Evolutionary conservation across 2,888 invertebrate species (phyloP).

Genomic region (Noctua fimbriata): DNA sequence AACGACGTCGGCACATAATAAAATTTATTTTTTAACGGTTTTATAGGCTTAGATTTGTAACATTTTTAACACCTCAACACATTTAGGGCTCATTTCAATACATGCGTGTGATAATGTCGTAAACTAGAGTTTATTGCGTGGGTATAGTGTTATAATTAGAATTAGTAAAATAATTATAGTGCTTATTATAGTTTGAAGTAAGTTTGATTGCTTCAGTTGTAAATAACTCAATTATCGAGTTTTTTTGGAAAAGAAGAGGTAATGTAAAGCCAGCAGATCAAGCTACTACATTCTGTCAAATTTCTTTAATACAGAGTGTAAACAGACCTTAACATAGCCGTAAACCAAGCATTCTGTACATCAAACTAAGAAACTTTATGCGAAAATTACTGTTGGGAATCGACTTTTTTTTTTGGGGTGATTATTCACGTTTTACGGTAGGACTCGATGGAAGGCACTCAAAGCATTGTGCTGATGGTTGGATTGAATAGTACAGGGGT

Average conservation of each 20-base stretch:
- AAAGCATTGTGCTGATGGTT: too few relatives aligned
- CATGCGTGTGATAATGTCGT: conserved; percentile 69
- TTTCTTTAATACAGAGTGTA: too few relatives aligned
- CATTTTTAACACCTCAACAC: conserved; percentile 77
- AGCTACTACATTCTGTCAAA: too few relatives aligned
- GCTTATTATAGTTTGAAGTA: conserved; percentile 9
- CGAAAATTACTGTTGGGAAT: too few relatives aligned
- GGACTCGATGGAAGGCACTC: too few relatives aligned
- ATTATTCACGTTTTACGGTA: too few relatives aligned
- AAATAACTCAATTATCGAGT: conserved; percentile 10
- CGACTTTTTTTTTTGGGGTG: too few relatives aligned
- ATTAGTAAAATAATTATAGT: conserved; percentile 45
- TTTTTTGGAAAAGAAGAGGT: not conserved
- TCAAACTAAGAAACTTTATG: too few relatives aligned
- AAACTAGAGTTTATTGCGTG: conserved; percentile 70
- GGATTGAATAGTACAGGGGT: too few relatives aligned
- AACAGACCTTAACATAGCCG: too few relatives aligned
- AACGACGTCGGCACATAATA: conserved; percentile 84
- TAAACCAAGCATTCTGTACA: too few relatives aligned
- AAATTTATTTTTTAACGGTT: conserved; percentile 83
- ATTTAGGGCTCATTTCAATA: conserved; percentile 73
- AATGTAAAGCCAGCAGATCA: too few relatives aligned
- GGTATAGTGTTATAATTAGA: conserved; percentile 66
- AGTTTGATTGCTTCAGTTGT: conserved; percentile 2
- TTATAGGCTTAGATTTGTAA: conserved; percentile 78